These are phyloP conservation scores for Camptogramma bilineatum DNA, from an alignment of 2,888 invertebrate genomes.

Conservation along the genomic window DNA sequence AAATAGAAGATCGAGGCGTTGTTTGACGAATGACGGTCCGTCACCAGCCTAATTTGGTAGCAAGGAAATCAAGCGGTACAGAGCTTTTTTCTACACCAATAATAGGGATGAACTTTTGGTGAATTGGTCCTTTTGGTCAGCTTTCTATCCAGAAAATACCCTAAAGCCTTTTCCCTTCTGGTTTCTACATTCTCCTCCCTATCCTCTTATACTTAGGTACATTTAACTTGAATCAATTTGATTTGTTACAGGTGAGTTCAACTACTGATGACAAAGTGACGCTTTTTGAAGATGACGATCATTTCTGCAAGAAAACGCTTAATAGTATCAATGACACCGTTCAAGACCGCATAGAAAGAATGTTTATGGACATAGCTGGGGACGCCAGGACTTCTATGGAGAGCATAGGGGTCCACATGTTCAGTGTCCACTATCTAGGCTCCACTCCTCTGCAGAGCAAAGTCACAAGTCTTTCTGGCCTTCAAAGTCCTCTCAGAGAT, in stretches of 20 bases:
- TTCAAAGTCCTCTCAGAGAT: conserved; percentile 92
- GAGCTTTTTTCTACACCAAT: no score
- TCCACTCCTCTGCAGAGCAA: conserved; percentile 91
- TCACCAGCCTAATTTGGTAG: no score
- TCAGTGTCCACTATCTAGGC: conserved; percentile 93
- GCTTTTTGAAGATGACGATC: conserved; percentile 75
- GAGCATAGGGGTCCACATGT: conserved; percentile 85
- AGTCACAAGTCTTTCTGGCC: conserved; percentile 92
- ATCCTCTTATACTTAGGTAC: no score
- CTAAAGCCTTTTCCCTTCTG: no score
- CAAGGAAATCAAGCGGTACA: no score
- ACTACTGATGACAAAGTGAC: conserved; percentile 65
- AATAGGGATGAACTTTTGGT: no score
- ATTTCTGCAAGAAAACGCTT: conserved; percentile 72
- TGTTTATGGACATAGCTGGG: conserved; percentile 91
- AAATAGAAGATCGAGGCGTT: no score
- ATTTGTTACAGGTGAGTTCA: conserved; percentile 64
- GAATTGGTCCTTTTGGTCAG: no score
- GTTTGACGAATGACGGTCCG: no score
- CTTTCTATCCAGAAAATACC: no score
- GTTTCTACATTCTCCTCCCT: no score
- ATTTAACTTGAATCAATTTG: neutral
- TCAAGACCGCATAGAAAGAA: conserved; percentile 94
- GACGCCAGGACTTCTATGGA: conserved; percentile 79
- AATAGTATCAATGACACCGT: conserved; percentile 87